phyloP scores from a whole-genome alignment of 2,797 vertebrate species.

The Poeciliopsis infans region DNA sequence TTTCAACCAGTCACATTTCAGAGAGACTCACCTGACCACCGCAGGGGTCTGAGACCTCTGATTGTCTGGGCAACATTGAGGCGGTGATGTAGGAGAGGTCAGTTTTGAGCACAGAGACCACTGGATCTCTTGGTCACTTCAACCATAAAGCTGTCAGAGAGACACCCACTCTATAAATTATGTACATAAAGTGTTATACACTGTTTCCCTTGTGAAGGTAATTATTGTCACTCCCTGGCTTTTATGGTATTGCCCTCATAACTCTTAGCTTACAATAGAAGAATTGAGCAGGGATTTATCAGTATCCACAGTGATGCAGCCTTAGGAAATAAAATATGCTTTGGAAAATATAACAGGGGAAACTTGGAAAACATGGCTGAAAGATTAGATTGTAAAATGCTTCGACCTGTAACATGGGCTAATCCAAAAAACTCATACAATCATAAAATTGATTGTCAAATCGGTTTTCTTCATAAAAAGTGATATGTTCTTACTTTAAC shows the following conservation, averaged over 20 bases:
- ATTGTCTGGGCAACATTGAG: constrained; percentile 36
- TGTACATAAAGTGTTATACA: constrained; percentile 59
- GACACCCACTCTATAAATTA: constrained; percentile 59
- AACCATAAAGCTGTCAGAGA: constrained; percentile 53
- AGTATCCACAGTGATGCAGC: constrained; percentile 37
- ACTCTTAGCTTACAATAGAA: constrained; percentile 41
- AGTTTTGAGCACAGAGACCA: constrained; percentile 34
- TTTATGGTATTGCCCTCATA: constrained; percentile 39
- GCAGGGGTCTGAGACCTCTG: constrained; percentile 17
- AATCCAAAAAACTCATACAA: neutral
- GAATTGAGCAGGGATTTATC: constrained; percentile 35
- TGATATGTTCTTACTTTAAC: neutral
- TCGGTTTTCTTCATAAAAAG: neutral
- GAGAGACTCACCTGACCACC: constrained; percentile 6
- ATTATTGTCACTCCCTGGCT: constrained; percentile 53
- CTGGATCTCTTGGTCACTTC: constrained; percentile 44
- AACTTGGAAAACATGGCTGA: constrained; percentile 50
- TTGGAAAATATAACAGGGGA: constrained; percentile 22
- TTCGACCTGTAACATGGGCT: constrained; percentile 53
- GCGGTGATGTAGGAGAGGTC: constrained; percentile 47
- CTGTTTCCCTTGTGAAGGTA: constrained; percentile 41
- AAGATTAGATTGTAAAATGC: constrained; percentile 51
- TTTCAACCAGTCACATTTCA: constrained; percentile 47
- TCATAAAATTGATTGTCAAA: neutral
- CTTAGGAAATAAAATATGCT: constrained; percentile 38